These are phyloP conservation scores for Hystrix brachyura DNA, from an alignment of 2,113 vertebrate genomes.

Conservation along the genomic window DNA sequence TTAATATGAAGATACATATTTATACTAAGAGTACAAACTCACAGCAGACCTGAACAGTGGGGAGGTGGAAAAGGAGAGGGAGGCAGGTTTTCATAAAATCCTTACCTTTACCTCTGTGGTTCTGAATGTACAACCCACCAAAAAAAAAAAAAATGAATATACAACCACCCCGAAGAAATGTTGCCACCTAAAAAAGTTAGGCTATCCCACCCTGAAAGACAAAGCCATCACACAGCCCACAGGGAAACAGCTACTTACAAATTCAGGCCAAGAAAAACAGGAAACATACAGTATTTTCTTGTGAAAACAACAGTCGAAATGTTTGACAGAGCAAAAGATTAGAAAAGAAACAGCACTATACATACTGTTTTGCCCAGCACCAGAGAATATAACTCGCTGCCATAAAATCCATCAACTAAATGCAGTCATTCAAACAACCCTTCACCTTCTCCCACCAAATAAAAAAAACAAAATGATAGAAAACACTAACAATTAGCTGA, in stretches of 20 bases:
- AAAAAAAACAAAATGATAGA: not conserved
- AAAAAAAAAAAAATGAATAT: not conserved
- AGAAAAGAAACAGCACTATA: not conserved
- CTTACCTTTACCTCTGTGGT: not conserved
- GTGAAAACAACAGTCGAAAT: not conserved
- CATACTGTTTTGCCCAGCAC: not conserved
- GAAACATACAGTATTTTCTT: slow-evolving; percentile 35
- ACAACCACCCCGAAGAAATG: not conserved
- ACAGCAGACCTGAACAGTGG: no score
- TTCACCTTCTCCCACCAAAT: not conserved
- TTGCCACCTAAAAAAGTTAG: not conserved
- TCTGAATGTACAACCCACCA: not conserved
- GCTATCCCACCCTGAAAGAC: not conserved
- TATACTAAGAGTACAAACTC: not conserved
- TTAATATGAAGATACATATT: not conserved
- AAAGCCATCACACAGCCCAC: not conserved
- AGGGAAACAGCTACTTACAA: not conserved
- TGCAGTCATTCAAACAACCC: not conserved
- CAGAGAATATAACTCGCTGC: not conserved
- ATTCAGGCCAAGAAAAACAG: slow-evolving; percentile 28
- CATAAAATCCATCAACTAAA: not conserved
- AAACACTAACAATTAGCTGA: not conserved
- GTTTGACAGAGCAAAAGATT: slow-evolving; percentile 36
- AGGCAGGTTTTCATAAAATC: not conserved
- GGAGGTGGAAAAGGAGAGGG: not conserved